Evolutionary conservation across 2,113 vertebrate genomes (phyloP), one percentile per base, ranked within the genome.

Genomic region (Stegastes partitus): DNA sequence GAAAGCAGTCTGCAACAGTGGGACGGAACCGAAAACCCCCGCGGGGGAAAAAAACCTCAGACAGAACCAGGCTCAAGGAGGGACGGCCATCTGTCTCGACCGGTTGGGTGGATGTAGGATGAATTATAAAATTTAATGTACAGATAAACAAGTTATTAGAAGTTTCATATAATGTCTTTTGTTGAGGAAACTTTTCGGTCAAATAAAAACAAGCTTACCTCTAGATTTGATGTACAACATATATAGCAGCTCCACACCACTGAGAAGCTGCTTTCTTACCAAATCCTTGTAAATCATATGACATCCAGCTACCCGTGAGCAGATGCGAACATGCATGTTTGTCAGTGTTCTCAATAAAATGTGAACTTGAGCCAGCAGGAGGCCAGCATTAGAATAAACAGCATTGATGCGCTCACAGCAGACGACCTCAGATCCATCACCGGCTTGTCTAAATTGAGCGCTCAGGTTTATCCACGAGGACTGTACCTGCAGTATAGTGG

Each of bases 341-440:
- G 71, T 81, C 61, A 68, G 54, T 39, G 61, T 68, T 85, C 57
- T 89, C 81, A 91, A 92, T 74, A 44, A 57, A 83, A 89, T 57
- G 89, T 81, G 87, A 91, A 85, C 88, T 85, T 77, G 89, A 92
- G 90, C 87, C 91, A 88, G 89, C 74, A 31, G 90, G 85, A 87
- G 77, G 89, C 87, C 57, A 85, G 50, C 81, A 85, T 66, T 63
- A 71, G 71, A 90, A 87, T 77, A 90, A 87, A 84, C 85, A 80
- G 79, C 88, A 92, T 88, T 91, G 89, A 93, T 90, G 90, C 72
- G 66, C 69, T 87, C 90, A 83, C 91, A 89, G 87, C 82, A 56
- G 80, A 86, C 77, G 49, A 53, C 91, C 82, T 70, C 79, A 63
- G 90, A 87, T 87, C 85, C 90, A 77, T 87, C 86, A 65, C 57